These are phyloP conservation scores for Drosophila engyochracea DNA, from an alignment of 2,888 invertebrate genomes.

Conservation along the genomic window DNA sequence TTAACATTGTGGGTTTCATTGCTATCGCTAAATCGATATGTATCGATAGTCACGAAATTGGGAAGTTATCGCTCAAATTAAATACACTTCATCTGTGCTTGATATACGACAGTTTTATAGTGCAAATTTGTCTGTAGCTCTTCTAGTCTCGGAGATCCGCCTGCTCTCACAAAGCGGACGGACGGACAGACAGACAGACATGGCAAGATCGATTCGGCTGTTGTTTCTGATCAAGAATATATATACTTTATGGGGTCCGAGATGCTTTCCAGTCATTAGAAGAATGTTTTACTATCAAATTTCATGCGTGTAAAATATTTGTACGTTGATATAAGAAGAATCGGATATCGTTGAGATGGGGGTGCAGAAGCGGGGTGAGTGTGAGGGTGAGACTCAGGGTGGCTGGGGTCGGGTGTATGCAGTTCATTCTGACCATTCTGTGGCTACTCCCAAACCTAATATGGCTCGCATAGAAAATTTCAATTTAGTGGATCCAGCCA, in stretches of 20 bases:
- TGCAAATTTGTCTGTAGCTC: not conserved
- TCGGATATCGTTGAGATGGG: not conserved
- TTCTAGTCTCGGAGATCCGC: not conserved
- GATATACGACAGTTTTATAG: not conserved
- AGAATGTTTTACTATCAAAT: not conserved
- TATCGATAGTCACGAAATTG: not conserved
- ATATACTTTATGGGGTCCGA: not conserved
- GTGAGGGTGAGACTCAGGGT: not conserved
- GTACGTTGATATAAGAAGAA: not conserved
- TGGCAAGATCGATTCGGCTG: too few relatives aligned
- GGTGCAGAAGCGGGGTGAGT: not conserved
- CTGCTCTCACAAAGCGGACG: not conserved
- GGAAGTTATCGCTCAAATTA: too few relatives aligned
- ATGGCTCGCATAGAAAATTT: conserved; percentile 32
- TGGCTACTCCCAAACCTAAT: not conserved
- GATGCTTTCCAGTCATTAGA: conserved; percentile 3
- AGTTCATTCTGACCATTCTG: not conserved
- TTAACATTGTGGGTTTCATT: not conserved
- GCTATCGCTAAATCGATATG: not conserved
- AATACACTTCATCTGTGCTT: not conserved
- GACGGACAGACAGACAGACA: too few relatives aligned
- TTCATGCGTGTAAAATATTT: not conserved
- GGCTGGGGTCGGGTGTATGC: not conserved
- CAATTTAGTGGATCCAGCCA: conserved; percentile 39
- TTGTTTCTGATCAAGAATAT: too few relatives aligned